Evolutionary conservation across 2,113 vertebrate species (phyloP).

Genomic region (Dascyllus trimaculatus): DNA sequence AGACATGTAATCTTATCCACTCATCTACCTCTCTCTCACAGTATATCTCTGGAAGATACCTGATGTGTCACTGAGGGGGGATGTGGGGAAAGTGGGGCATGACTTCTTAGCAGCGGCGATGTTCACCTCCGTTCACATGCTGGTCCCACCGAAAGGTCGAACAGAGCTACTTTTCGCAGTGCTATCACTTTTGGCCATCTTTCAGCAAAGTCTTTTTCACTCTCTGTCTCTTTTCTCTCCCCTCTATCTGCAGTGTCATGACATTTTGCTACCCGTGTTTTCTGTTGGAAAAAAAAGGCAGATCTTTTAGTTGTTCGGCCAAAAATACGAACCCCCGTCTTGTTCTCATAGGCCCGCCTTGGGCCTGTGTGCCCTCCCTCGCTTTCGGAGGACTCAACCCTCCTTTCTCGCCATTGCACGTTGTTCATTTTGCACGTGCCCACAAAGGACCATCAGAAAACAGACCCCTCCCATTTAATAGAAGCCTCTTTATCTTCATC

Average conservation of each 20-base stretch:
- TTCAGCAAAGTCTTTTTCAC: slow-evolving; percentile 61
- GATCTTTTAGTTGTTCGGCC: slow-evolving; percentile 46
- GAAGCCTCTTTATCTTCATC: slow-evolving; percentile 83
- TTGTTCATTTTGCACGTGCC: slow-evolving; percentile 73
- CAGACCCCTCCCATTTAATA: slow-evolving; percentile 72
- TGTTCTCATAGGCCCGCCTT: slow-evolving; percentile 41
- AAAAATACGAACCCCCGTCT: slow-evolving; percentile 43
- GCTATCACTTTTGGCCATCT: slow-evolving; percentile 79
- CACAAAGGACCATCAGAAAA: slow-evolving; percentile 61
- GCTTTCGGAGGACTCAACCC: slow-evolving; percentile 46
- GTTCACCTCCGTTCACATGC: slow-evolving; percentile 65
- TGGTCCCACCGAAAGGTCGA: slow-evolving; percentile 42
- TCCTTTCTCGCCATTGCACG: slow-evolving; percentile 71
- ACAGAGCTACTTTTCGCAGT: slow-evolving; percentile 74
- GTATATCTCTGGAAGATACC: slow-evolving; percentile 60
- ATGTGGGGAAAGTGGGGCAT: slow-evolving; percentile 17
- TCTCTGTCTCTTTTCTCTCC: slow-evolving; percentile 43
- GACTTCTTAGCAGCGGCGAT: slow-evolving; percentile 47
- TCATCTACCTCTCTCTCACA: slow-evolving; percentile 58
- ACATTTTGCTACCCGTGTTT: slow-evolving; percentile 70
- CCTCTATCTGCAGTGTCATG: slow-evolving; percentile 65
- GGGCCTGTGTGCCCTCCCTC: slow-evolving; percentile 50
- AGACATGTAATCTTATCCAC: slow-evolving; percentile 71
- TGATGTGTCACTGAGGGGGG: slow-evolving; percentile 49
- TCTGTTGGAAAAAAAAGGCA: slow-evolving; percentile 14